A percentile compares a stretch with the other conserved stretches of the same genome.
phyloP scores from a whole-genome alignment of 1,140 invertebrate genomes.

The Drosophila oshimai region DNA sequence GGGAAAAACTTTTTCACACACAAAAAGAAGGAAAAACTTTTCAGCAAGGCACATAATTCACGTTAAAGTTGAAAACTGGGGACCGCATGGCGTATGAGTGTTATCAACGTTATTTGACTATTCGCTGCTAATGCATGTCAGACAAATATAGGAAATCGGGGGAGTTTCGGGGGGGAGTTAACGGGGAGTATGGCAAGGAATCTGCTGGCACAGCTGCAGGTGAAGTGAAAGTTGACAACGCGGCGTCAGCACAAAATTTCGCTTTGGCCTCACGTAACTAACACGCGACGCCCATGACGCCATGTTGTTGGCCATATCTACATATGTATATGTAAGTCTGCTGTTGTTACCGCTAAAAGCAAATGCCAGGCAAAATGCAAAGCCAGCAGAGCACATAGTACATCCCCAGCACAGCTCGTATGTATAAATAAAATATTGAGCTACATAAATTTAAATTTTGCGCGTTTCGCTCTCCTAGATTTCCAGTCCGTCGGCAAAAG shows the following conservation, averaged over 20 bases:
- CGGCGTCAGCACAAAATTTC: conserved; percentile 68
- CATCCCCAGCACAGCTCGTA: conserved; percentile 23
- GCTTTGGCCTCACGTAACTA: conserved; percentile 68
- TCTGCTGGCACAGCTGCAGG: conserved; percentile 66
- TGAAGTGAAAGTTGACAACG: conserved; percentile 78
- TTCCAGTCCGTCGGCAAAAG: conserved; percentile 37
- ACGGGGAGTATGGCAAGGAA: neutral
- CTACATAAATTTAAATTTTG: conserved; percentile 74
- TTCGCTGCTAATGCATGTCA: conserved; percentile 61
- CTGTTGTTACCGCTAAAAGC: conserved; percentile 56
- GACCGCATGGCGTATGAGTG: conserved; percentile 69
- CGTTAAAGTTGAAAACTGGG: conserved; percentile 63
- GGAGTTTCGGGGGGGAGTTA: neutral
- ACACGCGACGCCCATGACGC: conserved; percentile 43
- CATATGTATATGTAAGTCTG: neutral
- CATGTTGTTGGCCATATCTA: conserved; percentile 16
- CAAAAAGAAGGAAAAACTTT: conserved; percentile 38
- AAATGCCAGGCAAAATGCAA: conserved; percentile 57
- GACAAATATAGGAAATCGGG: neutral
- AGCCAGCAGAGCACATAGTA: conserved; percentile 45
- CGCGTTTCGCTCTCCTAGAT: conserved; percentile 11
- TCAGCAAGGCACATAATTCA: conserved; percentile 58
- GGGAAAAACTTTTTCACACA: conserved; percentile 46
- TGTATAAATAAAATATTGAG: conserved; percentile 77
- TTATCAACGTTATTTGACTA: conserved; percentile 72